phyloP scores from a whole-genome alignment of 1,140 invertebrate genomes.

The Meteorus sp. region DNA sequence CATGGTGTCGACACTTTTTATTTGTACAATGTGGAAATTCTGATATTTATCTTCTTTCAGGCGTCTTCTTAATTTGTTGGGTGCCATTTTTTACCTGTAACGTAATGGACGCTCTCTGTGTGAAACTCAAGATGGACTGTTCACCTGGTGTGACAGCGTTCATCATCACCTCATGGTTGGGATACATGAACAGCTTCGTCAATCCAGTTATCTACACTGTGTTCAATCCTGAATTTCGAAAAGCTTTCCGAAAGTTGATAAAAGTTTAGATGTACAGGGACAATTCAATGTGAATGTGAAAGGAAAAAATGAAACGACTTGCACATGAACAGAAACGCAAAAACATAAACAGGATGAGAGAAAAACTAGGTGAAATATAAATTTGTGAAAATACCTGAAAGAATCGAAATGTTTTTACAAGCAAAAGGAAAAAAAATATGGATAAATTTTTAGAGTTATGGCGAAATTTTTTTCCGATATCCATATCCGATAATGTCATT shows the following conservation, averaged over 20 bases:
- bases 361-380: too few species aligned
- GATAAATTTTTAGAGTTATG: not conserved
- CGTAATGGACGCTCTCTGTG: conserved; percentile 92
- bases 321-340: too few species aligned
- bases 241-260: conserved; percentile 96
- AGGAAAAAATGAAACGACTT: not conserved
- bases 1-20: not conserved
- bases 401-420: not conserved
- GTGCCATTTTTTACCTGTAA: conserved; percentile 92
- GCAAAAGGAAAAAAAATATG: not conserved
- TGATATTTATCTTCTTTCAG: conserved; percentile 58
- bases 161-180: conserved; percentile 96
- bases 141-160: conserved; percentile 87
- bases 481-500: not conserved
- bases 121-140: conserved; percentile 79
- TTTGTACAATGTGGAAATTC: too few species aligned
- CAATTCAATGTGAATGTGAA: not conserved
- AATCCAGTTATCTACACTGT: conserved; percentile 99
- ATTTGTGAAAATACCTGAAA: not conserved
- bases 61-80: conserved; percentile 97
- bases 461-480: not conserved
- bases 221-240: conserved; percentile 98
- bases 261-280: conserved; percentile 37
- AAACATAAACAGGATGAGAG: too few species aligned
- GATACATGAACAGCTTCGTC: conserved; percentile 98